Evolutionary conservation across 2,888 invertebrate species (phyloP), one percentile per base, ranked within the genome.

Genomic region (Caenorhabditis sp.): DNA sequence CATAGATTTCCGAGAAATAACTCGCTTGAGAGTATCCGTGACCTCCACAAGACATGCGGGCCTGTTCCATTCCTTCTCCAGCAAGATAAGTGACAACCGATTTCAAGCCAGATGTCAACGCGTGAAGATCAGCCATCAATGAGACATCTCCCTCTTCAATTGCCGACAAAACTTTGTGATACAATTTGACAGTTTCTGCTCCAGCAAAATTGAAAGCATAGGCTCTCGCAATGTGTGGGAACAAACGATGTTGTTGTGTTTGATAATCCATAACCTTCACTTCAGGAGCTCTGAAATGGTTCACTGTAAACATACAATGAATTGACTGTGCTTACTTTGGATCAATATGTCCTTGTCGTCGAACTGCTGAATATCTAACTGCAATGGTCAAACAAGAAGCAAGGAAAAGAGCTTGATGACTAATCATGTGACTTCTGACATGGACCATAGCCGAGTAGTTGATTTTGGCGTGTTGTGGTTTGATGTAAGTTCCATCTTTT

Each of bases 231-330:
- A 86, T 60, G 31, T 92, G 91, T 0, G 95, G 93, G 83, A 97
- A 92, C 26, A 97, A 88, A 89, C 95, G 95, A 88, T 94, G 92
- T 88, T 96, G 96, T 87, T 97, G 97, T 0, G 95, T 95, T 75
- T 94, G 92, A 88, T 94, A 97, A 87, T 97, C 95, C 72, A 97
- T 89, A 81, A 97, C 94, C 89, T 95, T 94, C 0, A 93, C 93
- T 88, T 96, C 96, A 0, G 92, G 92, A 80, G 92, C 92, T 31
- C 31, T 31, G 31, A 31, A 31, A 31, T 10, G 31, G 10, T 31
- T 31, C 5, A 6, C 10, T 31, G 31, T 31, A 31, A n/a, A n/a
- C n/a, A n/a, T n/a, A n/a, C n/a, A n/a, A n/a, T n/a, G n/a, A n/a
- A n/a, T n/a, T n/a, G n/a, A n/a, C n/a, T n/a, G n/a, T 55, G 66